phyloP scores from a whole-genome alignment of 2,888 invertebrate genomes.

The Heterodera filipjevi region DNA sequence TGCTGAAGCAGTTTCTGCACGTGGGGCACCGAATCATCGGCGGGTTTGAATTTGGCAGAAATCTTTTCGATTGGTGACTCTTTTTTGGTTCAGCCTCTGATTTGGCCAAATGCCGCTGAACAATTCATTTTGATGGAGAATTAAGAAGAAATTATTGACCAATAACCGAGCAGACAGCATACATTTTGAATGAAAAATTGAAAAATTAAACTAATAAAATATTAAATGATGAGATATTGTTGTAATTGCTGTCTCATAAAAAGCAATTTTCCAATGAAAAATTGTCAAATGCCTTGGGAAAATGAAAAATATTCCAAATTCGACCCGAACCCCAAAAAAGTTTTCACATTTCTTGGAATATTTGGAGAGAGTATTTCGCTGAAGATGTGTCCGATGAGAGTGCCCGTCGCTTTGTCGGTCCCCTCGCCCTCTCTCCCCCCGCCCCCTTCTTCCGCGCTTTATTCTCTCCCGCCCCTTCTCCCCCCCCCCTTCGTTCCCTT shows the following conservation, averaged over 20 bases:
- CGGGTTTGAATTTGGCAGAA: neutral
- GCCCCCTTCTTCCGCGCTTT: neutral
- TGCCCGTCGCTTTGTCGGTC: neutral
- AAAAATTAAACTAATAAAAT: neutral
- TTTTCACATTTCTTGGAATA: neutral
- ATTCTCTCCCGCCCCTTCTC: neutral
- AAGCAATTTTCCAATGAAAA: neutral
- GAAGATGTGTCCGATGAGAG: neutral
- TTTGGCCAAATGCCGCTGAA: neutral
- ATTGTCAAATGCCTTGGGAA: slow-evolving; percentile 11
- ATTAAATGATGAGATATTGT: no score
- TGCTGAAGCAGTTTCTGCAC: neutral
- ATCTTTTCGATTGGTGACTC: neutral
- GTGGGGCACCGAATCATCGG: neutral
- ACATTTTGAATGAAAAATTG: neutral
- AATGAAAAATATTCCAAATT: neutral
- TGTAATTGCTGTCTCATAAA: slow-evolving; percentile 17
- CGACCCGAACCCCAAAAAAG: neutral
- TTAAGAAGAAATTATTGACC: neutral
- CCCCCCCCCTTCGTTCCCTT: neutral
- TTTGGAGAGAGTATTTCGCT: neutral
- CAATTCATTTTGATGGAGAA: neutral
- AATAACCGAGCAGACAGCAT: neutral
- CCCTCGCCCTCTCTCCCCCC: neutral
- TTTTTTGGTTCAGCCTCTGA: neutral